Evolutionary conservation across 2,113 vertebrate species (phyloP), one percentile per base, ranked within the genome.

Genomic region (Cheilinus undulatus): DNA sequence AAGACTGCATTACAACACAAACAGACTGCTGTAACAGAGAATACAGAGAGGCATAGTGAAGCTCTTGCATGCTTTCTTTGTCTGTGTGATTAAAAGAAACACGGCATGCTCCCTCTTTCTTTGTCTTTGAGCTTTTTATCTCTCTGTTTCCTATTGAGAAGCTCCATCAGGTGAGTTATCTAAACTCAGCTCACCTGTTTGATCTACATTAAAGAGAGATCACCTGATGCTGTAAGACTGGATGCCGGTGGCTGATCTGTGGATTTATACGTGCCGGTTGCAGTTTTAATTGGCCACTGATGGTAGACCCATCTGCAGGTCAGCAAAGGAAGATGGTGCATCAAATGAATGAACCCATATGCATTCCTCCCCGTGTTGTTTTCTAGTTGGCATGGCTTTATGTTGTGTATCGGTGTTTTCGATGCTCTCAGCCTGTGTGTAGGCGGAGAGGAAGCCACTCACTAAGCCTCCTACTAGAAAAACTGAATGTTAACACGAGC

Each of bases 401-500:
- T 20, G 10, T 38, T 23, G 30, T 49, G 63, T 13, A 14, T 1
- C 23, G 6, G 38, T 24, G 52, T 57, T 52, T 69, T 5, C 32
- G 57, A 73, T 45, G 57, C 58, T 51, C n/a, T 45, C 23, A 15
- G 40, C 22, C 67, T 72, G 3, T 22, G 57, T 22, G 82, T 84
- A 45, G 77, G 85, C n/a, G 57, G 73, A 40, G 45, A 84, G 62
- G 71, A 77, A 76, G 67, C 52, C 42, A 54, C 81, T 72, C 12
- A 85, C 69, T 38, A 38, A 54, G 19, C 69, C 65, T 22, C 40
- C 60, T 27, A 13, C 68, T 48, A 28, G 9, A 42, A 66, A 72
- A 66, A 74, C 76, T 32, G 61, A 61, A 62, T 83, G 83, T 71
- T 83, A 87, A 76, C 83, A 85, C 0, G 15, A 66, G 74, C 3